A percentile compares a stretch with the other conserved stretches of the same genome.
Conservation (phyloP, 2,888 invertebrate genomes). For the Dicycla oo region DNA sequence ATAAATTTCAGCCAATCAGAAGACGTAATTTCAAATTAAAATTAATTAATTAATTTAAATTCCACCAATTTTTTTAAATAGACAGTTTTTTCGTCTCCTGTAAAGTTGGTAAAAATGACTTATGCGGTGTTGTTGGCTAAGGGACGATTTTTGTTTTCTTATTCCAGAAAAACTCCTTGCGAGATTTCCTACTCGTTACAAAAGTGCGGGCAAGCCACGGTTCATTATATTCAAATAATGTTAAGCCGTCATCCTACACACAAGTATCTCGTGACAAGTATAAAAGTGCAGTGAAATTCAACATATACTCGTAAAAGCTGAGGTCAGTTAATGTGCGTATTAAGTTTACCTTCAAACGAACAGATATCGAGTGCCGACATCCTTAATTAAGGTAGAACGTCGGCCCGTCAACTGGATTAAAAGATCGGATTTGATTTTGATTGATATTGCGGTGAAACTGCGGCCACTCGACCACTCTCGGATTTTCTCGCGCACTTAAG, state of each 20-base stretch:
- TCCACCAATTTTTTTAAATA: no score
- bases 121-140: no score
- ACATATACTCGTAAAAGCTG: slow-evolving; percentile 38
- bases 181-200: background rate
- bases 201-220: background rate
- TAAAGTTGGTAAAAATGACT: no score
- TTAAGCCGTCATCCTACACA: background rate
- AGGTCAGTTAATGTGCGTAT: slow-evolving; percentile 62
- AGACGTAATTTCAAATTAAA: no score
- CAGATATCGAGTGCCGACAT: slow-evolving; percentile 73
- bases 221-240: background rate
- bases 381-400: slow-evolving; percentile 82
- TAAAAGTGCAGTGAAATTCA: slow-evolving; percentile 33
- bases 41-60: no score
- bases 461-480: slow-evolving; percentile 63
- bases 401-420: slow-evolving; percentile 78
- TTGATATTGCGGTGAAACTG: slow-evolving; percentile 82
- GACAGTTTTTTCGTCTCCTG: no score
- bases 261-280: background rate
- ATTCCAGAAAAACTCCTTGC: background rate
- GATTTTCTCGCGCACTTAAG: slow-evolving; percentile 62
- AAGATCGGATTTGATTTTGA: slow-evolving; percentile 85
- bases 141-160: no score
- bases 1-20: no score
- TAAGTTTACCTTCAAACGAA: slow-evolving; percentile 58